Percentiles rank a stretch among this genome's conserved stretches.
phyloP scores from a whole-genome alignment of 2,797 vertebrate species.

The Rhabdophis nuchalis region DNA sequence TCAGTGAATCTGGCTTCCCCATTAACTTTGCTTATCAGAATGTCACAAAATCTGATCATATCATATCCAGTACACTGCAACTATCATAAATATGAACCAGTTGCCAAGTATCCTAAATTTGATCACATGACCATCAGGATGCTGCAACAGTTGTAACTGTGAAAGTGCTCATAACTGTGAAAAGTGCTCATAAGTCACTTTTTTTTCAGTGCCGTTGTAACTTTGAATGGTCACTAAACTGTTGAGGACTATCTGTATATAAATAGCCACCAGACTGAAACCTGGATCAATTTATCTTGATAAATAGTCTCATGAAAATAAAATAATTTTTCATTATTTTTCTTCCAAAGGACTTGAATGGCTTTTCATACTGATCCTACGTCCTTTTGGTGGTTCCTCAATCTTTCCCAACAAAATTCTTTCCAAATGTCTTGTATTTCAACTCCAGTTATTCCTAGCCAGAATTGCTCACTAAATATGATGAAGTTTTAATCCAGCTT shows the following conservation, averaged over 20 bases:
- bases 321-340: background rate
- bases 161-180: background rate
- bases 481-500: background rate
- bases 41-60: background rate
- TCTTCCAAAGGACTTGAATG: conserved; percentile 9
- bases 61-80: background rate
- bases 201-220: background rate
- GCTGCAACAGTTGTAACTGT: background rate
- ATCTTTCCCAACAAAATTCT: background rate
- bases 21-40: background rate
- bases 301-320: conserved; percentile 20
- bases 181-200: background rate
- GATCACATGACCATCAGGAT: background rate
- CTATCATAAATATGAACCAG: background rate
- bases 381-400: background rate
- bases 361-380: background rate
- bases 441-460: background rate
- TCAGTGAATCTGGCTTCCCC: background rate
- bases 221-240: background rate
- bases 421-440: background rate
- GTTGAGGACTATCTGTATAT: background rate
- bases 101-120: background rate
- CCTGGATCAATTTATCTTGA: conserved; percentile 13
- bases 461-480: background rate
- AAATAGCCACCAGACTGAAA: conserved; percentile 37